Conservation (phyloP, 2,113 vertebrate species). For the Oncorhynchus kisutch region DNA sequence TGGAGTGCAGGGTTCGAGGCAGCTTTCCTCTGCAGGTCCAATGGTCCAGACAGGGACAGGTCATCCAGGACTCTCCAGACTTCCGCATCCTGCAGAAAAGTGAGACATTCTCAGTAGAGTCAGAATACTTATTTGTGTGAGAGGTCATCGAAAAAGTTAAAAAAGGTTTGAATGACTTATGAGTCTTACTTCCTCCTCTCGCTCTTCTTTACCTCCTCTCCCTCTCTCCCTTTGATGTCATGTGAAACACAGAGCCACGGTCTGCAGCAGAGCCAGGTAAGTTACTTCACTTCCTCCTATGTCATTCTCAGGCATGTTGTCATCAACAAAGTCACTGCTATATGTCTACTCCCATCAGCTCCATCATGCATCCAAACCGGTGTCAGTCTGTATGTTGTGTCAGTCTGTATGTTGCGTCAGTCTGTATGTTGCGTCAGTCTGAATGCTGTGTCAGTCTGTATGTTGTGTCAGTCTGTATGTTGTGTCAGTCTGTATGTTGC, state of each 20-base stretch:
- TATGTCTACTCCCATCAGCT: not conserved
- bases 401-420: not conserved
- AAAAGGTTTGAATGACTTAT: too few relatives aligned
- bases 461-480: too few relatives aligned
- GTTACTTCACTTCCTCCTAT: conserved; percentile 21
- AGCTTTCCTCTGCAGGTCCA: conserved; percentile 81
- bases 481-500: not conserved
- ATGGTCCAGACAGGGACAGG: conserved; percentile 87
- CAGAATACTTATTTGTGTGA: not conserved
- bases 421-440: not conserved
- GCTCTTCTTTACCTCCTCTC: not conserved
- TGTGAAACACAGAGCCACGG: conserved; percentile 60
- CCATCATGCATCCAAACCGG: not conserved
- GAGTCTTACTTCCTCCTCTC: not conserved
- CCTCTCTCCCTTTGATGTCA: not conserved
- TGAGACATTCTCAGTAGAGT: conserved; percentile 61
- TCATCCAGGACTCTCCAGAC: conserved; percentile 96
- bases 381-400: conserved; percentile 11
- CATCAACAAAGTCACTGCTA: conserved; percentile 14
- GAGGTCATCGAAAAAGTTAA: too few relatives aligned
- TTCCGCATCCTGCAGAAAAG: conserved; percentile 97
- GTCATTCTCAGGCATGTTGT: not conserved
- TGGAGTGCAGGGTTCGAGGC: conserved; percentile 92
- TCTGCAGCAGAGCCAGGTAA: conserved; percentile 71
- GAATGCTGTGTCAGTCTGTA: too few relatives aligned